Percentiles rank a stretch among this genome's conserved stretches.
These are phyloP conservation scores for Cardiocondyla obscurior DNA, from an alignment of 1,140 invertebrate genomes.

Conservation along the genomic window DNA sequence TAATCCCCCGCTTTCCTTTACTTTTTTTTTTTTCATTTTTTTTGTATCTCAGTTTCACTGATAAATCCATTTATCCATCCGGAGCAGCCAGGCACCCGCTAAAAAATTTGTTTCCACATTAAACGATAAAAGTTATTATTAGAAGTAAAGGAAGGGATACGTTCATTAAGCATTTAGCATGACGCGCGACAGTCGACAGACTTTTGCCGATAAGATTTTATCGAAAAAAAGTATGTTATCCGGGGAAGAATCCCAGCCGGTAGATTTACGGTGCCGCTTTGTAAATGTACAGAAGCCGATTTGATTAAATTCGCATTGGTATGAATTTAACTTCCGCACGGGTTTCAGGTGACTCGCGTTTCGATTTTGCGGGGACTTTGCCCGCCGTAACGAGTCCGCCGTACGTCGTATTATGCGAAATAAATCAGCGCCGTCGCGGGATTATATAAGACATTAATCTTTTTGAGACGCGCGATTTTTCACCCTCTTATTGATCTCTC, in stretches of 20 bases:
- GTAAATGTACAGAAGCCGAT: constrained; percentile 23
- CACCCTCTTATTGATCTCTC: constrained; percentile 48
- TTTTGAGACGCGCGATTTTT: constrained; percentile 48
- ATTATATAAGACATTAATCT: constrained; percentile 59
- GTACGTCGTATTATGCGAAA: constrained; percentile 50
- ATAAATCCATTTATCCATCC: constrained; percentile 39
- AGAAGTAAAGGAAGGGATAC: neutral
- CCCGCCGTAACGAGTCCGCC: constrained; percentile 31
- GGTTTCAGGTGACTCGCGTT: constrained; percentile 39
- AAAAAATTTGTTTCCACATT: neutral
- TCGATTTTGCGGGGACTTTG: constrained; percentile 22
- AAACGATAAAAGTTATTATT: neutral
- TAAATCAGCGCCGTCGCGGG: constrained; percentile 51
- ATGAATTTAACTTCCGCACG: constrained; percentile 12
- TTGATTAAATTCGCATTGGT: constrained; percentile 52
- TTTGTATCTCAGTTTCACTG: neutral
- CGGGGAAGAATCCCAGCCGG: neutral
- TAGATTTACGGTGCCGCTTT: neutral
- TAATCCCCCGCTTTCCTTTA: neutral
- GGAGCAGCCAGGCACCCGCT: constrained; percentile 8
- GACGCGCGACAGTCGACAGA: neutral
- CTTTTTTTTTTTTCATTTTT: constrained; percentile 25
- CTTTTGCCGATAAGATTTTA: neutral
- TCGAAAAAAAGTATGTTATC: neutral
- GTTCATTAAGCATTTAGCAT: neutral